Conservation (phyloP, 2,797 vertebrate species). For the Enteromius paludinosus region DNA sequence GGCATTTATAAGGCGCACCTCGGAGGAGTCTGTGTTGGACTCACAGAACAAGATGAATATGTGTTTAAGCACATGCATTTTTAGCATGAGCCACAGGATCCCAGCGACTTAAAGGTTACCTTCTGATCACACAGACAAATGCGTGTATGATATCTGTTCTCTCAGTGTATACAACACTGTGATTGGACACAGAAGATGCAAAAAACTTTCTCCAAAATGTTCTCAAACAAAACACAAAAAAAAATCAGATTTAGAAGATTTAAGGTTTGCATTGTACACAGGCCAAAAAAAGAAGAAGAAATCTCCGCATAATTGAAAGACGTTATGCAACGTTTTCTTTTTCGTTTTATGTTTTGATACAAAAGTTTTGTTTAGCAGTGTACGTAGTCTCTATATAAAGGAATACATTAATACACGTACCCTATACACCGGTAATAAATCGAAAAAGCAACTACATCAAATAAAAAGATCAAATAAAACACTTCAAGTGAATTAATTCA, state of each 20-base stretch:
- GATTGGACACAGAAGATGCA: neutral
- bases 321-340: neutral
- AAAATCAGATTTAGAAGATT: neutral
- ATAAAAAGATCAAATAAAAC: neutral
- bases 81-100: neutral
- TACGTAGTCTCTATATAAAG: neutral
- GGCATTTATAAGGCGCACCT: constrained; percentile 51
- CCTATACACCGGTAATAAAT: constrained; percentile 58
- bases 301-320: neutral
- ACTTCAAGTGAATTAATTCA: neutral
- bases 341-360: neutral
- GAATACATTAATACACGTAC: neutral
- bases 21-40: constrained; percentile 18
- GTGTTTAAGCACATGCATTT: neutral
- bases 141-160: neutral
- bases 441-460: constrained; percentile 72
- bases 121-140: neutral
- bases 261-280: neutral
- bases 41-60: neutral
- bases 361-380: neutral
- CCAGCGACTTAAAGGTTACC: neutral
- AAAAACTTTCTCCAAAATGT: neutral
- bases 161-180: neutral
- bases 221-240: neutral
- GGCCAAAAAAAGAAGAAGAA: neutral